Evolutionary conservation across 2,888 invertebrate genomes (phyloP), one percentile per base, ranked within the genome.

Genomic region (Homarus gammarus): DNA sequence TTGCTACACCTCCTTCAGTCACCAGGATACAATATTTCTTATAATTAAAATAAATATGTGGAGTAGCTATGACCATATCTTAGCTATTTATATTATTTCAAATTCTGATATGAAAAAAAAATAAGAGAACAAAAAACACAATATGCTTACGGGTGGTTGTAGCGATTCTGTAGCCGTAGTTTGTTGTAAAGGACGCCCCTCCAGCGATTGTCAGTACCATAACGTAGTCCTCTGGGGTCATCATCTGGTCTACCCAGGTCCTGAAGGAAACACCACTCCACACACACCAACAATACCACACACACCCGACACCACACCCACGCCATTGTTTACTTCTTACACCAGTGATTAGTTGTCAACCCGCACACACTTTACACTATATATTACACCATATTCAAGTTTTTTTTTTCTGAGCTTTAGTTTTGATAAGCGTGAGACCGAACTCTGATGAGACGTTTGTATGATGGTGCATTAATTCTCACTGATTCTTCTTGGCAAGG

Each of bases 111-210:
- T n/a, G n/a, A n/a, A n/a, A 33, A 68, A 8, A 79, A n/a, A 33
- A 68, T 8, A 79, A 22, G 68, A 38, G 8, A 3, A 49, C 12
- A 31, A n/a, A 49, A n/a, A 27, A 1, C 3, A 31, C 77, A 12
- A n/a, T 27, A 44, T 40, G 56, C 88, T 88, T 64, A 88, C 88
- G 88, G 88, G 49, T 83, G 83, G 64, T 75, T 83, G 49, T 64
- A 84, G 15, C 83, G 83, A 40, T 88, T 83, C 22, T 51, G 49
- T 22, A 87, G 22, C 22, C 83, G 49, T n/a, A 44, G 38, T 27
- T n/a, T 79, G 68, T 87, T 87, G 12, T 38, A 27, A 0, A 51
- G n/a, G 18, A 83, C 49, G n/a, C 64, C 61, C 36, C 51, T 84
- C 84, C 78, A 89, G 5, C 84, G 51, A 18, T 40, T 68, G 61